These are phyloP conservation scores for Aleiodes leptofemur DNA, from an alignment of 2,888 invertebrate genomes.

Conservation along the genomic window DNA sequence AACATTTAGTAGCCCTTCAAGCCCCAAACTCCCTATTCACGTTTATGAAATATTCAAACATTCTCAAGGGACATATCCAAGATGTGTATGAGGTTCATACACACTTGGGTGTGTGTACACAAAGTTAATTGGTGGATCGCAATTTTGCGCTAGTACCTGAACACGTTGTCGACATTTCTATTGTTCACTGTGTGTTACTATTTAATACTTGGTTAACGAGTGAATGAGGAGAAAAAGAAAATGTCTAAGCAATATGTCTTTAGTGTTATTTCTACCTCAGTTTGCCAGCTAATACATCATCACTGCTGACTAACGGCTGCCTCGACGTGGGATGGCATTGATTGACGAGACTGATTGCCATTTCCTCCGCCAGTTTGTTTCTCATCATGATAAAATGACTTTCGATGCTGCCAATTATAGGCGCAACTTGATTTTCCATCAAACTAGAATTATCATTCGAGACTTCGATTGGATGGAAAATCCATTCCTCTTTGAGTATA, in stretches of 20 bases:
- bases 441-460: too few species aligned
- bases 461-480: too few species aligned
- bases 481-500: too few species aligned
- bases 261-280: background rate
- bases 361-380: conserved; percentile 11
- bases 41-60: conserved; percentile 36
- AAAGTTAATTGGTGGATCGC: conserved; percentile 55
- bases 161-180: conserved; percentile 31
- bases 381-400: too few species aligned
- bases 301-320: conserved; percentile 47
- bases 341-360: conserved; percentile 53
- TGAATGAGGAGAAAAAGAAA: background rate
- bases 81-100: background rate
- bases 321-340: conserved; percentile 45
- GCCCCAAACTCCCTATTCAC: background rate
- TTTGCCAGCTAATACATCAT: conserved; percentile 7
- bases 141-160: conserved; percentile 47
- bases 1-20: background rate
- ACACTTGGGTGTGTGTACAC: conserved; percentile 25
- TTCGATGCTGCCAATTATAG: too few species aligned
- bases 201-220: too few species aligned
- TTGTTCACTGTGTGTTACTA: conserved; percentile 42
- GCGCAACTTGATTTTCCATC: too few species aligned
- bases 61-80: conserved; percentile 28
- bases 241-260: background rate